These are phyloP conservation scores for Parascotia fuliginaria DNA, from an alignment of 2,888 invertebrate genomes.

Conservation along the genomic window DNA sequence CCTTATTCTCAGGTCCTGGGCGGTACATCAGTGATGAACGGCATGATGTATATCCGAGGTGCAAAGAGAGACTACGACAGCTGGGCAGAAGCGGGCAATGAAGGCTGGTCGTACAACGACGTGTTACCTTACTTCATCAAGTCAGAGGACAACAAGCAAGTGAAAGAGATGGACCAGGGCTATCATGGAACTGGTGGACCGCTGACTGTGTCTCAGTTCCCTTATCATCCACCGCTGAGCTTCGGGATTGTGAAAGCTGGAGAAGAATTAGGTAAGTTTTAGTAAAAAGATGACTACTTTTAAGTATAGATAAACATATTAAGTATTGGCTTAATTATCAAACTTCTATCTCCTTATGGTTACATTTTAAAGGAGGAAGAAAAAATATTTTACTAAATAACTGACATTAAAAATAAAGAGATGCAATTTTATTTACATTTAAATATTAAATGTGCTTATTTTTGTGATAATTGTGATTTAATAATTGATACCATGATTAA, in stretches of 20 bases:
- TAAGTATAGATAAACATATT: neutral
- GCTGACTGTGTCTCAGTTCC: constrained; percentile 92
- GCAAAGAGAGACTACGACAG: constrained; percentile 94
- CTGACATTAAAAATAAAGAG: too few relatives aligned
- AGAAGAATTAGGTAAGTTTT: constrained; percentile 89
- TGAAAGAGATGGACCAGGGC: constrained; percentile 90
- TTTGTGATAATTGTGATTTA: too few relatives aligned
- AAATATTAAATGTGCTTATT: too few relatives aligned
- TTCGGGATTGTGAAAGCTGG: constrained; percentile 92
- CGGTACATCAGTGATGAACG: constrained; percentile 97
- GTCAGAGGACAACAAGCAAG: constrained; percentile 91
- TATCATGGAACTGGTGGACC: constrained; percentile 92
- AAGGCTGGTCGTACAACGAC: constrained; percentile 95
- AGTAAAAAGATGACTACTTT: too few relatives aligned
- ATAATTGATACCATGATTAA: too few relatives aligned
- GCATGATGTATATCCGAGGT: constrained; percentile 98
- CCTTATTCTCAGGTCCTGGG: constrained; percentile 88
- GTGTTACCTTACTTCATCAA: constrained; percentile 96
- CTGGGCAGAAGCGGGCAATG: constrained; percentile 94
- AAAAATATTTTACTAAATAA: too few relatives aligned
- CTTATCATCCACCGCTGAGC: constrained; percentile 94
- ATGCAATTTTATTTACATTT: too few relatives aligned
- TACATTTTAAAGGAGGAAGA: too few relatives aligned
- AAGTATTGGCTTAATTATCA: too few relatives aligned
- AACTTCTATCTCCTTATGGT: too few relatives aligned